A percentile compares a stretch with the other conserved stretches of the same genome.
Conservation (phyloP, 2,888 invertebrate genomes). For the Epicampocera succincta region DNA sequence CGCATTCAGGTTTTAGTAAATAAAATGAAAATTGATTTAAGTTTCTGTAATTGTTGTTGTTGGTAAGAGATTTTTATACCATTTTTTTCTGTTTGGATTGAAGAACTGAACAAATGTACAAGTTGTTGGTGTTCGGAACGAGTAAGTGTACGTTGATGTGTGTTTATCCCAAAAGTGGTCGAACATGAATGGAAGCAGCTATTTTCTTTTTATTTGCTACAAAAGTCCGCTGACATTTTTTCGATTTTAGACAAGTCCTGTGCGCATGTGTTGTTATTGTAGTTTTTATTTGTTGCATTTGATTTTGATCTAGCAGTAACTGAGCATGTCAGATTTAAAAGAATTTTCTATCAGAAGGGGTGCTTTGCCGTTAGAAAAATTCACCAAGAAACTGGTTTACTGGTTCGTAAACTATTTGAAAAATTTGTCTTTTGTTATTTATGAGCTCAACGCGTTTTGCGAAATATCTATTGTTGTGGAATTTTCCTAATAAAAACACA, state of each 20-base stretch:
- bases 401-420: conserved; percentile 47
- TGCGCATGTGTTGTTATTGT: neutral
- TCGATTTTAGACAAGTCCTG: conserved; percentile 61
- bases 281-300: conserved; percentile 44
- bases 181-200: conserved; percentile 68
- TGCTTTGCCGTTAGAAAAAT: conserved; percentile 44
- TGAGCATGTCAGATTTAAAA: conserved; percentile 53
- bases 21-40: conserved; percentile 63
- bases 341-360: conserved; percentile 51
- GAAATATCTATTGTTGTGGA: conserved; percentile 69
- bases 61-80: conserved; percentile 29
- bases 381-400: conserved; percentile 46
- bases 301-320: conserved; percentile 54
- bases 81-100: conserved; percentile 26
- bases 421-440: conserved; percentile 60
- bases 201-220: conserved; percentile 59
- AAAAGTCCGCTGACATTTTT: conserved; percentile 51
- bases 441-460: conserved; percentile 55
- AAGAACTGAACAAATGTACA: conserved; percentile 10
- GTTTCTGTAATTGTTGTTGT: conserved; percentile 46
- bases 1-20: conserved; percentile 63
- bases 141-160: neutral
- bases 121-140: conserved; percentile 69
- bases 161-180: conserved; percentile 70
- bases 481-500: conserved; percentile 58